phyloP scores from a whole-genome alignment of 2,797 vertebrate genomes.

The Ptychobarbus kaznakovi region DNA sequence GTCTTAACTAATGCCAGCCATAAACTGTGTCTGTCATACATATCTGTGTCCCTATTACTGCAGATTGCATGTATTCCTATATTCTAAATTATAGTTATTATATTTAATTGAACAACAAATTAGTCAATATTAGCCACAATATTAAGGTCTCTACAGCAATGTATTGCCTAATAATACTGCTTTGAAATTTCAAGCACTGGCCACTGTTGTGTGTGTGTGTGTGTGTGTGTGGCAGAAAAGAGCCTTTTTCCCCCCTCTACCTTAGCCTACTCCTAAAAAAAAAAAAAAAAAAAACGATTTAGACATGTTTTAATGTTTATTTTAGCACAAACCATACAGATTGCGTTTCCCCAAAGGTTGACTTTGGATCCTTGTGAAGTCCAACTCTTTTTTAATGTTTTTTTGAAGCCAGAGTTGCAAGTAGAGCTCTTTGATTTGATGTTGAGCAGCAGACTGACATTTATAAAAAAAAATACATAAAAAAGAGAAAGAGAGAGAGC shows the following conservation, averaged over 20 bases:
- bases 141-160: not conserved
- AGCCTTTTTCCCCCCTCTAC: not conserved
- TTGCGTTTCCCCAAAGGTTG: slow-evolving; percentile 47
- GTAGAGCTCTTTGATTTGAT: slow-evolving; percentile 52
- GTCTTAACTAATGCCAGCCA: not conserved
- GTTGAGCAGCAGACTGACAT: slow-evolving; percentile 55
- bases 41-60: not conserved
- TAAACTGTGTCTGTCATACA: not conserved
- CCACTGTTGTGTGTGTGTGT: not conserved
- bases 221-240: not conserved
- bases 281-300: not conserved
- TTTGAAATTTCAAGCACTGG: not conserved
- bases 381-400: slow-evolving; percentile 35
- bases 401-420: slow-evolving; percentile 48
- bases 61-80: not conserved
- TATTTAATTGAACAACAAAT: slow-evolving; percentile 10
- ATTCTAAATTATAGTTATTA: not conserved
- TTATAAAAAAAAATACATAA: slow-evolving; percentile 32
- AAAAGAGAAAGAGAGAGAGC: not conserved
- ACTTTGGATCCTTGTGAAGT: slow-evolving; percentile 50
- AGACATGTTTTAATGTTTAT: slow-evolving; percentile 32
- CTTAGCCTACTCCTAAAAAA: not conserved
- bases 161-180: not conserved
- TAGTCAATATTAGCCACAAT: not conserved
- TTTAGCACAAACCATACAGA: slow-evolving; percentile 41